Conservation (phyloP, 2,797 vertebrate species). For the Picus viridis region DNA sequence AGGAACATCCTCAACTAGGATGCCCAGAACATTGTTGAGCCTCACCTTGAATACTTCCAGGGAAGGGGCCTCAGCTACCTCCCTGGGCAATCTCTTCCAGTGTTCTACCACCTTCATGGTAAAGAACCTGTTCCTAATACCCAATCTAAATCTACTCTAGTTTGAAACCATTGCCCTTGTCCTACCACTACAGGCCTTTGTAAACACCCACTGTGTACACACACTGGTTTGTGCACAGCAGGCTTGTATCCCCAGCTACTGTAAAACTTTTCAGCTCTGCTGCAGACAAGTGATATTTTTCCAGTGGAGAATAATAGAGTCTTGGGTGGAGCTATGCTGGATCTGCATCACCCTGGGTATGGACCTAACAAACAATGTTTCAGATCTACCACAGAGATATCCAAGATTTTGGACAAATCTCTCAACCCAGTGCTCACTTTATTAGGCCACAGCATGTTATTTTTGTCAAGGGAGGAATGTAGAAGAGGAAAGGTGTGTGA, state of each 20-base stretch:
- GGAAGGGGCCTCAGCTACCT: too few relatives aligned
- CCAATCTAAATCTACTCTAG: too few relatives aligned
- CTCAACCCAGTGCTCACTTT: accelerated
- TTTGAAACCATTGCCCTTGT: too few relatives aligned
- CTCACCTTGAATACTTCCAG: too few relatives aligned
- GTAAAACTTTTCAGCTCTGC: not conserved
- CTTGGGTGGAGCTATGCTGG: not conserved
- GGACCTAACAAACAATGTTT: not conserved
- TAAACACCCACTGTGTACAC: not conserved
- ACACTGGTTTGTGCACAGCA: not conserved
- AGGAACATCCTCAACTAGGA: too few relatives aligned
- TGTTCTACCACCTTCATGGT: too few relatives aligned
- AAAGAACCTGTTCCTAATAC: too few relatives aligned
- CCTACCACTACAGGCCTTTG: too few relatives aligned
- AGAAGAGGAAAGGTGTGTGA: not conserved
- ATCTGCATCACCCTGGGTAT: not conserved
- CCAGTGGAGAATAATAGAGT: not conserved
- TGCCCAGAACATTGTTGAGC: too few relatives aligned
- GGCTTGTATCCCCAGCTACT: not conserved
- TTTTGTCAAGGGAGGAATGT: not conserved
- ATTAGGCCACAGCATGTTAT: not conserved
- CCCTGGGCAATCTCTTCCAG: too few relatives aligned
- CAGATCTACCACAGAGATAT: not conserved
- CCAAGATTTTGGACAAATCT: not conserved
- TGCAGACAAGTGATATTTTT: not conserved